These are phyloP conservation scores for Hirundichthys speculiger DNA, from an alignment of 2,113 vertebrate genomes.

Conservation along the genomic window DNA sequence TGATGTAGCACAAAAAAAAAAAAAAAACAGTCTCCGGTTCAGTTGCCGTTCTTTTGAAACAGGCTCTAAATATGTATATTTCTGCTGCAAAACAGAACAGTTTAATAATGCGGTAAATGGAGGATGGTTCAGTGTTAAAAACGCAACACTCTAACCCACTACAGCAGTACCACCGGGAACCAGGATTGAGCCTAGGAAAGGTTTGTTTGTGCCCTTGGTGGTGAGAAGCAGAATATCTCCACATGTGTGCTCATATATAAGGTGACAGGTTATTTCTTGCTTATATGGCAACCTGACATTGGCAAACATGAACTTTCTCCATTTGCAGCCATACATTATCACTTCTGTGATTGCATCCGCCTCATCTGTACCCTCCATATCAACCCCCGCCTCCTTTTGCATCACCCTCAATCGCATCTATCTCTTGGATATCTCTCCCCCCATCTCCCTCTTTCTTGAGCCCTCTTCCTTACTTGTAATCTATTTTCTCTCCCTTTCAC, in stretches of 20 bases:
- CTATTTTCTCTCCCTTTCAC: slow-evolving; percentile 57
- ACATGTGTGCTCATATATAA: not conserved
- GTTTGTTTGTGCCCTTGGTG: too few species aligned
- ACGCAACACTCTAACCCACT: too few species aligned
- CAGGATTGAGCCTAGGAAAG: too few species aligned
- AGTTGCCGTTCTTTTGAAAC: too few species aligned
- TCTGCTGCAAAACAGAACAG: too few species aligned
- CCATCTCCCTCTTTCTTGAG: slow-evolving; percentile 21
- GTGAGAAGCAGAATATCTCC: not conserved
- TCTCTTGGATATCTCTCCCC: slow-evolving; percentile 21
- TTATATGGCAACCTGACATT: slow-evolving; percentile 14
- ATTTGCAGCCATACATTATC: slow-evolving; percentile 43
- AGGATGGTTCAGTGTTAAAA: too few species aligned
- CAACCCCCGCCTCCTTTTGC: slow-evolving; percentile 11
- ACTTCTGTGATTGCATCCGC: slow-evolving; percentile 44
- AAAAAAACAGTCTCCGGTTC: too few species aligned
- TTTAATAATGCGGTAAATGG: too few species aligned
- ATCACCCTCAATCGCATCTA: slow-evolving; percentile 51
- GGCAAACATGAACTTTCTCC: slow-evolving; percentile 35
- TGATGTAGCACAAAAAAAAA: too few species aligned
- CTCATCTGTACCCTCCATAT: not conserved
- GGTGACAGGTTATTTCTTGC: slow-evolving; percentile 14
- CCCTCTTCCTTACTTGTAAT: slow-evolving; percentile 52
- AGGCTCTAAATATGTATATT: too few species aligned
- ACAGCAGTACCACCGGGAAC: too few species aligned